These are phyloP conservation scores for Polypedilum pembai DNA, from an alignment of 1,140 invertebrate species.

Conservation along the genomic window DNA sequence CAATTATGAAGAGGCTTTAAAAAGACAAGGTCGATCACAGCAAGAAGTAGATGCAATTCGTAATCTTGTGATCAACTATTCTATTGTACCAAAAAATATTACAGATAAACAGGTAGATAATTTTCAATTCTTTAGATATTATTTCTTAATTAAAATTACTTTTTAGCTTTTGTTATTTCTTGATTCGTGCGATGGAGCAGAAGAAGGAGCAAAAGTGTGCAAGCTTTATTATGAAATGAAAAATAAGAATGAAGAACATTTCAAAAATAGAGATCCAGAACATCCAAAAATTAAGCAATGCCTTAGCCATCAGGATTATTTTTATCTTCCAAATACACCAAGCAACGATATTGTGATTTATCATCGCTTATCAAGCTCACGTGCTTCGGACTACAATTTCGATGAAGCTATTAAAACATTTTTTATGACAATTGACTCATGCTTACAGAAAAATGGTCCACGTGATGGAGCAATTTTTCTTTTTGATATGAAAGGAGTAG, in stretches of 20 bases:
- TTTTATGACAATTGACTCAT: conserved; percentile 40
- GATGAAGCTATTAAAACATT: conserved; percentile 31
- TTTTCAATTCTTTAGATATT: background rate
- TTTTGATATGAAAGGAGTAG: conserved; percentile 55
- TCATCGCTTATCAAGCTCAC: conserved; percentile 28
- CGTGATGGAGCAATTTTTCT: conserved; percentile 52
- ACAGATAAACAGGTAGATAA: conserved; percentile 42
- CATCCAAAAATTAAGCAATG: conserved; percentile 37
- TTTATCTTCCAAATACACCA: conserved; percentile 29
- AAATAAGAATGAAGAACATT: conserved; percentile 51
- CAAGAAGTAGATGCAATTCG: conserved; percentile 26
- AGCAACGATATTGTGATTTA: conserved; percentile 24
- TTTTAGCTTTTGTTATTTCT: conserved; percentile 50
- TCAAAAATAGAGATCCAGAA: conserved; percentile 45
- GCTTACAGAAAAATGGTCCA: conserved; percentile 47
- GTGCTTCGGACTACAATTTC: conserved; percentile 30
- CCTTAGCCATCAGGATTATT: conserved; percentile 29
- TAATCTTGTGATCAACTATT: background rate
- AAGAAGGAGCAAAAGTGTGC: conserved; percentile 51
- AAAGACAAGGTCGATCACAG: background rate
- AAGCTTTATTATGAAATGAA: conserved; percentile 50
- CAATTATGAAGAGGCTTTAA: conserved; percentile 28
- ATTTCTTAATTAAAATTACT: conserved; percentile 28
- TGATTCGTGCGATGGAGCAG: conserved; percentile 51
- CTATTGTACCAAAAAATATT: conserved; percentile 44